phyloP scores from a whole-genome alignment of 2,113 vertebrate species.

The Marcusenius ussheri region DNA sequence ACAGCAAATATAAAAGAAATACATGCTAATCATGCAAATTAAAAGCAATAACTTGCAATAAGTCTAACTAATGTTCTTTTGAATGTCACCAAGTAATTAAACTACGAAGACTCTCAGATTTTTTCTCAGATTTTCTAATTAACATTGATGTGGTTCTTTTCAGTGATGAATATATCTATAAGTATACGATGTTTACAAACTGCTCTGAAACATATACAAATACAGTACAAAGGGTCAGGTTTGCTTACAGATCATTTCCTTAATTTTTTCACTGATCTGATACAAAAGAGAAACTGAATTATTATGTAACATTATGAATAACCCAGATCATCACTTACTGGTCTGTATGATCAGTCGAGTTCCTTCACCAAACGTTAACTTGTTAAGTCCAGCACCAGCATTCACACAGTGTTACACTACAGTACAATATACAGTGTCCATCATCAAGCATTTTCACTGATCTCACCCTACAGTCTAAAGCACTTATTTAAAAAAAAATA shows the following conservation, averaged over 20 bases:
- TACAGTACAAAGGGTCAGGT: background rate
- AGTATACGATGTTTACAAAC: background rate
- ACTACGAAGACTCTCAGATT: background rate
- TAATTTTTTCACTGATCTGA: background rate
- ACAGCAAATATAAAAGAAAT: background rate
- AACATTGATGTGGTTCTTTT: background rate
- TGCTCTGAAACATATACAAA: background rate
- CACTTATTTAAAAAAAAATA: background rate
- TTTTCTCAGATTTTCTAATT: background rate
- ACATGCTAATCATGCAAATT: background rate
- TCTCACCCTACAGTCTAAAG: background rate
- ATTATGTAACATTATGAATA: background rate
- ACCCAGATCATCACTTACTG: background rate
- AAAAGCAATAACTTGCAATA: background rate
- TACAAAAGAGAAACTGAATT: background rate
- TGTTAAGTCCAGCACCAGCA: background rate
- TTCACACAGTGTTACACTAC: conserved; percentile 11
- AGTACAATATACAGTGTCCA: background rate
- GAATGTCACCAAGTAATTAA: background rate
- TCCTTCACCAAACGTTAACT: conserved; percentile 18
- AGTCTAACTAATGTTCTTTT: background rate
- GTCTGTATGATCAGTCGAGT: background rate
- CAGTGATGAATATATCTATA: background rate
- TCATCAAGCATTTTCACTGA: background rate
- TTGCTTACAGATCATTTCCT: background rate